phyloP scores from a whole-genome alignment of 2,888 invertebrate genomes.

The Atethmia centrago region DNA sequence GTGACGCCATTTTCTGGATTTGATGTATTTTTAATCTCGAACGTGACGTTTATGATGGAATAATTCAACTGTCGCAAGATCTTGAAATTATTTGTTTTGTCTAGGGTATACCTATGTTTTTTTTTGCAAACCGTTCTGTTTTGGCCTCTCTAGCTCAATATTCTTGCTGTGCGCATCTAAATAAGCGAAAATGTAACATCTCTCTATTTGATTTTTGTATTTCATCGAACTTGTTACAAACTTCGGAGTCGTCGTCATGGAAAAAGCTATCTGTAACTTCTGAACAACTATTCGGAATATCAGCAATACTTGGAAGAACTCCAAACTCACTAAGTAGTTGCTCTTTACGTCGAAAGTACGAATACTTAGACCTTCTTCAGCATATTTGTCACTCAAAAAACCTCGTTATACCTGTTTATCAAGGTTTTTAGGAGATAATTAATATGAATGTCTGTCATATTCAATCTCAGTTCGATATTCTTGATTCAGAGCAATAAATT shows the following conservation, averaged over 20 bases:
- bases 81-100: constrained; percentile 26
- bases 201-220: constrained; percentile 16
- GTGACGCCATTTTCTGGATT: constrained; percentile 31
- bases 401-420: neutral
- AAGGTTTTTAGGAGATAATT: neutral
- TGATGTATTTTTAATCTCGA: constrained; percentile 39
- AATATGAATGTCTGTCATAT: neutral
- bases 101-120: constrained; percentile 1
- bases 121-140: neutral
- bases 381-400: neutral
- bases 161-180: neutral
- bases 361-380: neutral
- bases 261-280: constrained; percentile 43
- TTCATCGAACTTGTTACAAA: constrained; percentile 25
- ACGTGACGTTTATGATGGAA: constrained; percentile 31
- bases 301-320: constrained; percentile 47
- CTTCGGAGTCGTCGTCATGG: constrained; percentile 37
- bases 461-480: neutral
- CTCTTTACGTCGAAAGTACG: constrained; percentile 11
- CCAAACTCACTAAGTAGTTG: constrained; percentile 47
- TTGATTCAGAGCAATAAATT: neutral
- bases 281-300: constrained; percentile 49
- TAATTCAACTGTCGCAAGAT: constrained; percentile 5
- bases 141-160: neutral
- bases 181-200: neutral